Evolutionary conservation across 2,888 invertebrate genomes (phyloP).

Genomic region (Vanessa cardui): DNA sequence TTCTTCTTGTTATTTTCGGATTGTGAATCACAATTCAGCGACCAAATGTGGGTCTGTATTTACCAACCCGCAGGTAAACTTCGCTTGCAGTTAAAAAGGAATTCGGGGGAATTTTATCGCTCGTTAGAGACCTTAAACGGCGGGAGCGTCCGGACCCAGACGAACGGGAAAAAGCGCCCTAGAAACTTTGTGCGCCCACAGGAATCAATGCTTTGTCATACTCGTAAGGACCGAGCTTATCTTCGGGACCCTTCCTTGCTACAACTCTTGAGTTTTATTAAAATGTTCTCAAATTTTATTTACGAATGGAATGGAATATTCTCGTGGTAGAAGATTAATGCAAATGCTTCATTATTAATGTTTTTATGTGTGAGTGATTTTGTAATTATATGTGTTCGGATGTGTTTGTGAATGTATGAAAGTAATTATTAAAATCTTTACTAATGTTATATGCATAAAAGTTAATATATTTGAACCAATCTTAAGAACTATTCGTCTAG

Average conservation of each 20-base stretch:
- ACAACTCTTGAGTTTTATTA: neutral
- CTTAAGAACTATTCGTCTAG: too few species aligned
- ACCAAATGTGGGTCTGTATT: constrained; percentile 76
- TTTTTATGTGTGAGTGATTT: too few species aligned
- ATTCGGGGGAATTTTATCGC: constrained; percentile 74
- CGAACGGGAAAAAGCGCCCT: constrained; percentile 35
- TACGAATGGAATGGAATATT: neutral
- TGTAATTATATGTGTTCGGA: too few species aligned
- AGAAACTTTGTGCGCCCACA: constrained; percentile 14
- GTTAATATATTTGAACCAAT: too few species aligned
- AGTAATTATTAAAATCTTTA: too few species aligned
- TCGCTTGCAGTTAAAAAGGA: constrained; percentile 75
- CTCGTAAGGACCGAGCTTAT: constrained; percentile 2
- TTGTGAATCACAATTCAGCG: constrained; percentile 70
- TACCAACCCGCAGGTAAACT: constrained; percentile 79
- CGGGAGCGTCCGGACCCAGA: constrained; percentile 25
- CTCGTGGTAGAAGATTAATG: too few species aligned
- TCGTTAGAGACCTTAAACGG: constrained; percentile 76
- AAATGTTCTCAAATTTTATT: neutral
- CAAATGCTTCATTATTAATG: too few species aligned
- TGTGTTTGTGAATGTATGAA: too few species aligned
- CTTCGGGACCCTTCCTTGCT: neutral
- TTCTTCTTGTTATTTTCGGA: constrained; percentile 62
- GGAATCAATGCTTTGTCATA: constrained; percentile 27
- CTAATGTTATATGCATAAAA: too few species aligned